Evolutionary conservation across 2,888 invertebrate species (phyloP), one percentile per base, ranked within the genome.

Genomic region (Ametastegia equiseti): DNA sequence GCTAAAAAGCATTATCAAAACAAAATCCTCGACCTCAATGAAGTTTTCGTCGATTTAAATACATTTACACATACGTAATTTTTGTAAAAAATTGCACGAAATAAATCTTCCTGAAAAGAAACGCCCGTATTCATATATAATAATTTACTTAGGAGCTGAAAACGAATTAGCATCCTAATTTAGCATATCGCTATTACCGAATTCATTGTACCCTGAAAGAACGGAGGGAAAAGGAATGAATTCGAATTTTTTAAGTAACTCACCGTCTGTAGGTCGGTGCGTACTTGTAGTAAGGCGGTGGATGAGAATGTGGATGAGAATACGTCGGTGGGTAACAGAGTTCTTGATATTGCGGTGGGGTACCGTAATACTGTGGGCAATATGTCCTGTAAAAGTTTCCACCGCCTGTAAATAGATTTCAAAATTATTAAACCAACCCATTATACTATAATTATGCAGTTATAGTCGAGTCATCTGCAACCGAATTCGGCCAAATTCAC

Each of bases 261-360:
- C 83, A 91, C 91, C 91, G 91, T 86, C 91, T 90, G 82, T 91
- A 92, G 19, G 91, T 85, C 73, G 90, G 91, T 79, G 90, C 86
- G 84, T 92, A 91, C 87, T 91, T 91, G 88, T 91, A 63, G 84
- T 91, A 91, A 87, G 90, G 91, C 85, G 91, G 90, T 82, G 91
- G 91, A 84, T 92, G 91, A 80, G 65, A 73, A 65, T 65, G 75
- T 42, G 80, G 82, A 67, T 57, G 77, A 81, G 89, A 85, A 85
- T 92, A 92, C 82, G 92, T 92, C 78, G 92, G 92, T 80, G 93
- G 92, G 88, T 93, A 93, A 88, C 93, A 93, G 82, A 93, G 88
- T 83, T 93, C 93, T 87, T 90, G 90, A 87, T 91, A 91, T 86
- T 90, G 92, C 57, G 92, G 93, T 88, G 92, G 91, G 79, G 93